These are phyloP conservation scores for Phoxinus dragarum DNA, from an alignment of 2,797 vertebrate genomes.

Conservation along the genomic window DNA sequence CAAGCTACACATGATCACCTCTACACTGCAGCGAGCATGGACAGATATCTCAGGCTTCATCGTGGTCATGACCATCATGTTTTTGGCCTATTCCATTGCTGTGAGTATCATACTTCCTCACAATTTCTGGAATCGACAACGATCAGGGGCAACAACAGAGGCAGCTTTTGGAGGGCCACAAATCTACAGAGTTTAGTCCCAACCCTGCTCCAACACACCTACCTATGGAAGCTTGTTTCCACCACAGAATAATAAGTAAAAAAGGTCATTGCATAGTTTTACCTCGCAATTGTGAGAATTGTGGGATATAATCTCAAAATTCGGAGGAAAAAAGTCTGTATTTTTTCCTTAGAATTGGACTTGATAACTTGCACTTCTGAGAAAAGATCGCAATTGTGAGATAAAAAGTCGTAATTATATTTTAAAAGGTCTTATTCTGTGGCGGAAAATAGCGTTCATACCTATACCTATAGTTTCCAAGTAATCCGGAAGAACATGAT, in stretches of 20 bases:
- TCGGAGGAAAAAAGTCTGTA: no score
- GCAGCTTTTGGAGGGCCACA: not conserved
- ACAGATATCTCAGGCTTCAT: slow-evolving; percentile 94
- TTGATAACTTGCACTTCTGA: no score
- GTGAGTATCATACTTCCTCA: slow-evolving; percentile 73
- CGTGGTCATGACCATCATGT: slow-evolving; percentile 88
- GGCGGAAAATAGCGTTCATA: no score
- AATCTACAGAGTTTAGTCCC: not conserved
- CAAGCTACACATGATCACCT: slow-evolving; percentile 93
- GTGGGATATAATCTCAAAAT: no score
- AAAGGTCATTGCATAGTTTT: no score
- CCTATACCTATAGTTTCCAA: not conserved
- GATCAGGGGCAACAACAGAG: not conserved
- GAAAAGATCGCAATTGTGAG: no score
- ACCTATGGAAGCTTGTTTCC: no score
- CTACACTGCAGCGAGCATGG: slow-evolving; percentile 89
- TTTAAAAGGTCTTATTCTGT: no score
- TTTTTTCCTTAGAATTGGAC: no score
- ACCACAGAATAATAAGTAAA: no score
- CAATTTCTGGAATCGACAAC: not conserved
- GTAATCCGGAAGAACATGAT: not conserved
- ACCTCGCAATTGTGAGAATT: no score
- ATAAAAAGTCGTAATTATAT: no score
- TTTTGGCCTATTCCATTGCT: slow-evolving; percentile 90
- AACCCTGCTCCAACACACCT: not conserved